A percentile compares a stretch with the other conserved stretches of the same genome.
These are phyloP conservation scores for Leucophenga varia DNA, from an alignment of 1,140 invertebrate species.

Conservation along the genomic window DNA sequence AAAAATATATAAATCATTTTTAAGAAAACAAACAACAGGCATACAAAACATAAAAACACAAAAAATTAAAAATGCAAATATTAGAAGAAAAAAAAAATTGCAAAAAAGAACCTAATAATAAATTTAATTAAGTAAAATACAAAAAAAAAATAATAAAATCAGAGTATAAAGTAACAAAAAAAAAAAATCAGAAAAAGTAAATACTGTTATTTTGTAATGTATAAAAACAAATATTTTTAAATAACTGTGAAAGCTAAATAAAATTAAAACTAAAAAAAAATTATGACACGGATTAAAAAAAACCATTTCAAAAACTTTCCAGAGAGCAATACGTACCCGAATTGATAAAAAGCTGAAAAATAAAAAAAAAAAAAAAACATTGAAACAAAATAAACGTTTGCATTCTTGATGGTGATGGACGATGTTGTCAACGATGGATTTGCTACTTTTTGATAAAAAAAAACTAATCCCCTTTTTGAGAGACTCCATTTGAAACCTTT, in stretches of 20 bases:
- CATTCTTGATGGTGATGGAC: no score
- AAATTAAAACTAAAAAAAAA: slow-evolving; percentile 40
- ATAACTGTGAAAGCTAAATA: slow-evolving; percentile 58
- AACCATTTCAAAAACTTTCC: slow-evolving; percentile 35
- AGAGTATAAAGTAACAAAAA: slow-evolving; percentile 17
- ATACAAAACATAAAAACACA: no score
- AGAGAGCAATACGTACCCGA: slow-evolving; percentile 13
- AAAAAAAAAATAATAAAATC: slow-evolving; percentile 22
- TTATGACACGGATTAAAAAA: slow-evolving; percentile 30
- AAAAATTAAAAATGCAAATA: no score
- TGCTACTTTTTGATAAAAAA: no score
- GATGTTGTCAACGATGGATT: no score
- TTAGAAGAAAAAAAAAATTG: slow-evolving; percentile 38
- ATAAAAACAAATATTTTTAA: slow-evolving; percentile 56
- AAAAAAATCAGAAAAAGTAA: slow-evolving; percentile 34
- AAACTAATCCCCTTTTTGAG: no score
- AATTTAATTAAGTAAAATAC: no score
- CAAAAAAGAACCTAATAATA: slow-evolving; percentile 37
- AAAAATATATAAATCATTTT: no score
- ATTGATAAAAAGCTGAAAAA: slow-evolving; percentile 22
- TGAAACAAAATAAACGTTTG: slow-evolving; percentile 12
- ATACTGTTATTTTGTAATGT: slow-evolving; percentile 57
- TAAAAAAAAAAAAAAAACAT: slow-evolving; percentile 11
- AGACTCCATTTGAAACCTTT: no score
- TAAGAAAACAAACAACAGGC: no score